Conservation (phyloP, 2,797 vertebrate species). For the Periparus ater region DNA sequence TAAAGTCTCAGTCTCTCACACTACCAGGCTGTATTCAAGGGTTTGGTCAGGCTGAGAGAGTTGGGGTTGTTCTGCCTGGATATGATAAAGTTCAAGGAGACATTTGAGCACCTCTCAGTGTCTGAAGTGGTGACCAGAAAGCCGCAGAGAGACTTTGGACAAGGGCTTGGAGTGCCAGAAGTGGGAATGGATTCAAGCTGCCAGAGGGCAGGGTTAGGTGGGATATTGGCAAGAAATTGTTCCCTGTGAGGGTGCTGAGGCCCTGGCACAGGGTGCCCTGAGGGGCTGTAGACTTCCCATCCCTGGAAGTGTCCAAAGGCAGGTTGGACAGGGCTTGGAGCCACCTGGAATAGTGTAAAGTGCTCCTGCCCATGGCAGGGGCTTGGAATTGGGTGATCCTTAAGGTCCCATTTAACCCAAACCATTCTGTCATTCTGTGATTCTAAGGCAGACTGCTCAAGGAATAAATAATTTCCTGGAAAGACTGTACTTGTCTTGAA, state of each 20-base stretch:
- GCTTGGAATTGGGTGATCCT: not conserved
- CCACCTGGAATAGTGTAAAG: rapidly evolving
- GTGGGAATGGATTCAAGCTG: not conserved
- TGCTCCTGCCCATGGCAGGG: not conserved
- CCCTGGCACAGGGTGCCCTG: not conserved
- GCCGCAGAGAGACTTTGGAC: not conserved
- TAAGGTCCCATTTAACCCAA: not conserved
- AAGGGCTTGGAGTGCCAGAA: not conserved
- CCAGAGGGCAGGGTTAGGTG: rapidly evolving
- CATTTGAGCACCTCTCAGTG: not conserved
- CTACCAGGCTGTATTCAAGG: not conserved
- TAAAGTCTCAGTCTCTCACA: not conserved
- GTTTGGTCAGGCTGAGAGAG: not conserved
- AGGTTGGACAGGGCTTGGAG: rapidly evolving
- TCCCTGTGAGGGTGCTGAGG: not conserved
- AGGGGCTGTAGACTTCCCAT: not conserved
- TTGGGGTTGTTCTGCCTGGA: not conserved
- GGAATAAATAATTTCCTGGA: not conserved
- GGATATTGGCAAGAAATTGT: not conserved
- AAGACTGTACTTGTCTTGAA: not conserved
- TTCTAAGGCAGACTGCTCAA: not conserved
- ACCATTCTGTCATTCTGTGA: not conserved
- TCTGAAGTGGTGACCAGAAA: not conserved
- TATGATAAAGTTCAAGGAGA: not conserved
- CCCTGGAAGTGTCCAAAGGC: not conserved